Base-by-base conservation (phyloP, 2,797 vertebrate genomes). In the Ara ararauna region DNA sequence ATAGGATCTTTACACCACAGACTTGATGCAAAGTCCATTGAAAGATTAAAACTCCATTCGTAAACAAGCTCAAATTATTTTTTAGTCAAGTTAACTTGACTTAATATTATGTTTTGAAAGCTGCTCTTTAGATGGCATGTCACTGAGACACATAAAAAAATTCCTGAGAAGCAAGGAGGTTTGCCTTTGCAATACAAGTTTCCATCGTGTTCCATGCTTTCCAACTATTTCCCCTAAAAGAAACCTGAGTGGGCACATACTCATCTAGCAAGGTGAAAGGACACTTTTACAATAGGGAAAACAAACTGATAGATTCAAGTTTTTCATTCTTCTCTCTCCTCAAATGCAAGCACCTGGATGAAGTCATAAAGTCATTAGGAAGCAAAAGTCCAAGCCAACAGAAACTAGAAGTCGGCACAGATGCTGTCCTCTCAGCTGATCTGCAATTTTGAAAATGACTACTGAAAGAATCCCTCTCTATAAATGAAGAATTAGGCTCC, bases 401-500 rank as follows among this genome's bases (percentile, higher is more conserved):
- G 56, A 64, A 77, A 30, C 22, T 18, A 24, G 11, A 34, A 93
- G 12, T 65, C 38, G 47, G 9, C 45, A 51, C 61, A 85, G 65
- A 75, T 45, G 7, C 65, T 71, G n/a, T 67, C 24, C 38, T 87
- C 62, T 87, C 73, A 70, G 51, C 36, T 76, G 66, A 81, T 87
- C n/a, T 93, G 62, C 32, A 72, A n/a, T 81, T 81, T 58, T 87
- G 58, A 84, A 22, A 42, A 19, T 36, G 47, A 91, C 32, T 84
- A 38, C 58, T 79, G 58, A 84, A 92, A 88, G 36, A 78, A 87
- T 76, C 76, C 48, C 34, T 86, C 71, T 65, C 45, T 47, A 65
- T 34, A 94, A 73, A 70, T 61, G 51, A 91, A 77, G 70, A 96
- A 78, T 90, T 86, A 95, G 30, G 26, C n/a, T 86, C 27, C 40